Percentiles rank a stretch among this genome's conserved stretches.
Evolutionary conservation across 2,888 invertebrate species (phyloP).

Genomic region (Calameuta idolon): DNA sequence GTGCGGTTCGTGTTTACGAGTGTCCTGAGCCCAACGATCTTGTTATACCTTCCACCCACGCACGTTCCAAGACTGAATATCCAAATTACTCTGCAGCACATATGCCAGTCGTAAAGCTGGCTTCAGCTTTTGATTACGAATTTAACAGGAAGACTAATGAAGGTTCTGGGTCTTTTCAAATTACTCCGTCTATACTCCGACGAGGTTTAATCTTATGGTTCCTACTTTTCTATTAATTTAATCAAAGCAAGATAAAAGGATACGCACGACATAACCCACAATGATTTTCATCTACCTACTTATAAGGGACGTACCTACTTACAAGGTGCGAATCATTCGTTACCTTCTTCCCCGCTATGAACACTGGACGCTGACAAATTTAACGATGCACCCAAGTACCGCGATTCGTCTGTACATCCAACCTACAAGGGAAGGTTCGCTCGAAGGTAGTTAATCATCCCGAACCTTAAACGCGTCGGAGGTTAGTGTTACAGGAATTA

Average conservation of each 20-base stretch:
- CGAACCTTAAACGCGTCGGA: constrained; percentile 57
- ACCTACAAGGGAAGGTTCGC: neutral
- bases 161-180: neutral
- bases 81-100: neutral
- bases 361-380: neutral
- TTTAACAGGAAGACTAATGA: neutral
- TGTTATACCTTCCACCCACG: neutral
- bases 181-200: neutral
- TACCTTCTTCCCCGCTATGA: neutral
- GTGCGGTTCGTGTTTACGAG: neutral
- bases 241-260: neutral
- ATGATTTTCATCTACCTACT: neutral
- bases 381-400: neutral
- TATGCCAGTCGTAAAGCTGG: neutral
- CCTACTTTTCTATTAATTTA: neutral
- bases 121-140: neutral
- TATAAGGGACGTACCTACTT: too few relatives aligned
- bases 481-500: constrained; percentile 58
- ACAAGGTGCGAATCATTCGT: neutral
- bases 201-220: neutral
- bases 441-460: constrained; percentile 55
- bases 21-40: neutral
- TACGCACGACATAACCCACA: neutral
- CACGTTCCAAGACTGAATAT: neutral
- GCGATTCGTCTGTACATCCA: neutral